Base-by-base conservation (phyloP, 2,113 vertebrate genomes). In the Poeciliopsis prolifica region DNA sequence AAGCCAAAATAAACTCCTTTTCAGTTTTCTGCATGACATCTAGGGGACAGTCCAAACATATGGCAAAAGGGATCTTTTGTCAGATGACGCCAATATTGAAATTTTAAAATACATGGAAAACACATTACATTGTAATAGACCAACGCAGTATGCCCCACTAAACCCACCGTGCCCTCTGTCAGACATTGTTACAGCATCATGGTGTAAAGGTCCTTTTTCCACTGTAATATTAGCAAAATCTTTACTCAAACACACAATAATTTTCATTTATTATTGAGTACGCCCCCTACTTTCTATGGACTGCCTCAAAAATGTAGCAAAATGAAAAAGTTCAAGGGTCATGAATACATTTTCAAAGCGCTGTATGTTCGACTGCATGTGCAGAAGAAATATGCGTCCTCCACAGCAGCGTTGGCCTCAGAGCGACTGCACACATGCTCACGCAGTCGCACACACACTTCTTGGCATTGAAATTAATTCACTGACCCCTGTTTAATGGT, bases 401-500 rank as follows among this genome's bases (percentile, higher is more conserved):
- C 30, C 26, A 74, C 81, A 82, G 76, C 81, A 83, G 76, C 81
- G 44, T 65, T 29, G 68, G 69, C 79, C 61, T 68, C 76, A 71
- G 24, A 30, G 17, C 75, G 42, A 76, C 54, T 19, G 58, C 42
- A 67, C 68, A 58, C 65, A 81, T 28, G 30, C 44, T 42, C 31
- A 51, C 58, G 6, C 35, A 37, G 35, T 37, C 35, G 35, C 37
- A 70, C 61, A 81, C 70, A 68, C 79, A 75, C 22, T 35, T 64
- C 68, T 73, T n/a, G 66, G 70, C 73, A 83, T 85, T 85, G 74
- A 84, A 89, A 86, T 88, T 75, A 84, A 88, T 87, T 86, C 74
- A 84, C 70, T 81, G 82, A 87, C 75, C 82, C 44, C 84, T 60
- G 83, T 90, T 90, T 88, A 89, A 91, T 87, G 82, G 84, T 89